A percentile compares a stretch with the other conserved stretches of the same genome.
Evolutionary conservation across 2,888 invertebrate species (phyloP).

Genomic region (Andrena trimmerana): DNA sequence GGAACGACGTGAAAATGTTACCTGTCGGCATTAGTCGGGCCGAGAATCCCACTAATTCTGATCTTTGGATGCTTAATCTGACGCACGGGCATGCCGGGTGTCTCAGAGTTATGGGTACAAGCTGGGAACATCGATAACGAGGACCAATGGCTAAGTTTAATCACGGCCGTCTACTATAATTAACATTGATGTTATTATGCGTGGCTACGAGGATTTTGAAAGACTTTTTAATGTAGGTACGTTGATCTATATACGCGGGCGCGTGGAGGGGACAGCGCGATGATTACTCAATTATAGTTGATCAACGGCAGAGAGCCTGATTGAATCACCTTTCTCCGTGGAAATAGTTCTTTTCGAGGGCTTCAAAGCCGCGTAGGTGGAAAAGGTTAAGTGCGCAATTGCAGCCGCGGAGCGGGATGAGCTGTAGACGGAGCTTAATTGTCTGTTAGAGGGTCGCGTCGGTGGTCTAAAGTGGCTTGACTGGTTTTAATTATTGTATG

Average conservation of each 20-base stretch:
- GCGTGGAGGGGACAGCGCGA: slow-evolving; percentile 36
- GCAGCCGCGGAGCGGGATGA: slow-evolving; percentile 12
- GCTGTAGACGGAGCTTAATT: slow-evolving; percentile 9
- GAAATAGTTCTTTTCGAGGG: slow-evolving; percentile 34
- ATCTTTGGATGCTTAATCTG: background rate
- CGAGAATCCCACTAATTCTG: background rate
- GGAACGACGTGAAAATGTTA: slow-evolving; percentile 50
- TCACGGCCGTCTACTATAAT: slow-evolving; percentile 50
- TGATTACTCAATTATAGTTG: slow-evolving; percentile 57
- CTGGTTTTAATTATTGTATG: background rate
- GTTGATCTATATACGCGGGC: slow-evolving; percentile 11
- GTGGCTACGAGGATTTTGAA: slow-evolving; percentile 41
- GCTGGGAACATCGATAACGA: slow-evolving; percentile 47
- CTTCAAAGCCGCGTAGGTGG: slow-evolving; percentile 40
- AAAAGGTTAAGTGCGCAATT: slow-evolving; percentile 51
- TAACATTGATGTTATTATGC: slow-evolving; percentile 54
- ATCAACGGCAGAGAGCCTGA: slow-evolving; percentile 46
- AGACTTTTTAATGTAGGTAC: slow-evolving; percentile 2
- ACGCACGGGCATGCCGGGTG: background rate
- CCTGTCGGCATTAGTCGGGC: slow-evolving; percentile 20
- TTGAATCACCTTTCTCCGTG: slow-evolving; percentile 55
- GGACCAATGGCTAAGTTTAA: slow-evolving; percentile 52
- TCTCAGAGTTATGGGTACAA: slow-evolving; percentile 22
- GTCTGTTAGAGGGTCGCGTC: slow-evolving; percentile 11
- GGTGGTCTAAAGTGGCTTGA: background rate